Evolutionary conservation across 2,113 vertebrate species (phyloP).

Genomic region (Daubentonia madagascariensis): DNA sequence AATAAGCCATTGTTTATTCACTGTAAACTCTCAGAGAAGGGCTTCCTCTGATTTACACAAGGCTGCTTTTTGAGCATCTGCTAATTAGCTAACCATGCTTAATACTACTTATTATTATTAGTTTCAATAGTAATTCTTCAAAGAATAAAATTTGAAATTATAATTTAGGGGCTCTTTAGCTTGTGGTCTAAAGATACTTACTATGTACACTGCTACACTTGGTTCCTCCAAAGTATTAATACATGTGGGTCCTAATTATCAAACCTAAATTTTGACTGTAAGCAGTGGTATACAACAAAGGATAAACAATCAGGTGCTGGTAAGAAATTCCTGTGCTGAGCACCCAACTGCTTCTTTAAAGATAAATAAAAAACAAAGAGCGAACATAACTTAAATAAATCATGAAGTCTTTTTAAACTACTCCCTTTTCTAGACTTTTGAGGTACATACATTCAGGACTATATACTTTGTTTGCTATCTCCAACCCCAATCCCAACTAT

Average conservation of each 20-base stretch:
- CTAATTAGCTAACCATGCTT: neutral
- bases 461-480: neutral
- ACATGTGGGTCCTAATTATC: neutral
- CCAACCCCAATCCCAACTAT: neutral
- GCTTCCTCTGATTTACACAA: neutral
- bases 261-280: neutral
- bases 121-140: neutral
- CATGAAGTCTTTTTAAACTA: neutral
- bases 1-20: neutral
- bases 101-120: neutral
- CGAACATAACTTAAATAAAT: neutral
- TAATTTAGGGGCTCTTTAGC: neutral
- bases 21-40: neutral
- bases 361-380: neutral
- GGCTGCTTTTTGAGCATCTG: neutral
- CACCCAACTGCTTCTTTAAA: constrained; percentile 5
- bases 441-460: neutral
- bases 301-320: neutral
- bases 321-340: neutral
- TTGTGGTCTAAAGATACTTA: constrained; percentile 34
- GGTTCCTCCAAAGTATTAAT: constrained; percentile 35
- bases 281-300: neutral
- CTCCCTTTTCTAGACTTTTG: neutral
- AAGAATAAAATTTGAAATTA: constrained; percentile 8
- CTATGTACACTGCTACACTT: neutral